Percentiles rank a stretch among this genome's conserved stretches.
Evolutionary conservation across 1,140 invertebrate species (phyloP).

Genomic region (Cotesia glomerata): DNA sequence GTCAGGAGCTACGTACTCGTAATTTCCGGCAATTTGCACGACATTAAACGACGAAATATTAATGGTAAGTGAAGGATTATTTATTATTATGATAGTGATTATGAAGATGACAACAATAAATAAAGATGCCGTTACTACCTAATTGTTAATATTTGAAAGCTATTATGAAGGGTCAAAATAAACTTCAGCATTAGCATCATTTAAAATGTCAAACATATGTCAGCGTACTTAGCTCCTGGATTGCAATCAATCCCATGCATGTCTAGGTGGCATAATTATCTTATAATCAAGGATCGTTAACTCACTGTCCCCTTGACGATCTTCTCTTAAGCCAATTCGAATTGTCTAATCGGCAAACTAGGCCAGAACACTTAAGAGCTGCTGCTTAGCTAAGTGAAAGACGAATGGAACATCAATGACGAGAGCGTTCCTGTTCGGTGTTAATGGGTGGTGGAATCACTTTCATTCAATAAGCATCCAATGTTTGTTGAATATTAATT

Average conservation of each 20-base stretch:
- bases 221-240: not conserved
- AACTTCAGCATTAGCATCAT: no score
- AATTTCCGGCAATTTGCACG: conserved; percentile 12
- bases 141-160: no score
- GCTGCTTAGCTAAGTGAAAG: not conserved
- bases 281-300: conserved; percentile 29
- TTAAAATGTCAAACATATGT: no score
- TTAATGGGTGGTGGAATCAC: no score
- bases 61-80: no score
- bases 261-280: not conserved
- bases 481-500: no score
- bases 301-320: not conserved
- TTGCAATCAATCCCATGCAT: conserved; percentile 13
- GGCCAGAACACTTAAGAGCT: conserved; percentile 22
- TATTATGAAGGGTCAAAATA: no score
- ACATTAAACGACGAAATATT: no score
- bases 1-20: not conserved
- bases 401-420: not conserved
- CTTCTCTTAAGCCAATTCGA: conserved; percentile 11
- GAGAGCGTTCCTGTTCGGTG: not conserved
- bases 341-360: conserved; percentile 15
- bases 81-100: no score
- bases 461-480: no score
- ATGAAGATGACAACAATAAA: no score
- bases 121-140: no score